These are phyloP conservation scores for Ochotona curzoniae DNA, from an alignment of 2,113 vertebrate genomes.

Conservation along the genomic window DNA sequence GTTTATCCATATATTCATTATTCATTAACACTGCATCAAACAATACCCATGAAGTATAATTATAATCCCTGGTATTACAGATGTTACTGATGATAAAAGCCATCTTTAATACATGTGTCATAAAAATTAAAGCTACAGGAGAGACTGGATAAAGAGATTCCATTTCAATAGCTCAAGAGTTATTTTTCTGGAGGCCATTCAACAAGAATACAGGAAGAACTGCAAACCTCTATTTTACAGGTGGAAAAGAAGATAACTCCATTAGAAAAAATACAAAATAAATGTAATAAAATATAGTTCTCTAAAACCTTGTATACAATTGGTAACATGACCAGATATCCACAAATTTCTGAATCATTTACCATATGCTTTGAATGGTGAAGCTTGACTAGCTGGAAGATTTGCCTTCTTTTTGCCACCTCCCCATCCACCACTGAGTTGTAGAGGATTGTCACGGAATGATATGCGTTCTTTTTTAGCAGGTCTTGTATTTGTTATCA, in stretches of 20 bases:
- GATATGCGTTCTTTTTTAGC: slow-evolving; percentile 91
- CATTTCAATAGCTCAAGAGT: slow-evolving; percentile 43
- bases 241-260: slow-evolving; percentile 71
- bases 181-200: slow-evolving; percentile 61
- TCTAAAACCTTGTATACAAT: slow-evolving; percentile 61
- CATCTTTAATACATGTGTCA: slow-evolving; percentile 39
- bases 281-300: slow-evolving; percentile 61
- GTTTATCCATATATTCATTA: slow-evolving; percentile 20
- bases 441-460: slow-evolving; percentile 90
- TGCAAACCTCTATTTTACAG: slow-evolving; percentile 73
- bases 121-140: slow-evolving; percentile 55
- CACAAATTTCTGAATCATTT: slow-evolving; percentile 64
- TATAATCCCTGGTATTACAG: slow-evolving; percentile 25
- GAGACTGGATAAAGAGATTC: slow-evolving; percentile 39
- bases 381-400: slow-evolving; percentile 73
- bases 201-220: slow-evolving; percentile 62
- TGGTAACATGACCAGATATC: slow-evolving; percentile 68
- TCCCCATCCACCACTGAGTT: slow-evolving; percentile 94
- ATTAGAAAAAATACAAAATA: slow-evolving; percentile 72
- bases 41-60: neutral
- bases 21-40: neutral
- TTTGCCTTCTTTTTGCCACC: slow-evolving; percentile 92
- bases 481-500: slow-evolving; percentile 82
- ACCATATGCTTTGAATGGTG: slow-evolving; percentile 68
- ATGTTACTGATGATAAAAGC: slow-evolving; percentile 46